Percentiles rank a stretch among this genome's conserved stretches.
These are phyloP conservation scores for Stylophora pistillata DNA, from an alignment of 64 coral and sea anemone species.

Conservation along the genomic window DNA sequence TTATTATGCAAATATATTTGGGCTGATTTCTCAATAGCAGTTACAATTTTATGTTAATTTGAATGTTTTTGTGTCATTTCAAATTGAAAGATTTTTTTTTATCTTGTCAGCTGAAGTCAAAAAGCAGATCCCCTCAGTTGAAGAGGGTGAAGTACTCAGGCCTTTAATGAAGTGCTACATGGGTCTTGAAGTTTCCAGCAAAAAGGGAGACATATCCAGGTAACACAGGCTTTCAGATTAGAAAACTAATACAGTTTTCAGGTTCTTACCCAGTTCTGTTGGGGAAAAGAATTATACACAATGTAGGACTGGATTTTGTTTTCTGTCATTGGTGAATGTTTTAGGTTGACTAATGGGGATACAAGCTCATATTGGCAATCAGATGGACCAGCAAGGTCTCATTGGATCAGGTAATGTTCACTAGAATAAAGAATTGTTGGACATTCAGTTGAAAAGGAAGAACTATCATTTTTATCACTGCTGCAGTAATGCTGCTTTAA, in stretches of 20 bases:
- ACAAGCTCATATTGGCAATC: conserved; percentile 97
- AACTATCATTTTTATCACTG: no score
- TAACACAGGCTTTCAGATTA: not conserved
- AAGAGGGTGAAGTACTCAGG: conserved; percentile 88
- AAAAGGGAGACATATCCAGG: conserved; percentile 89
- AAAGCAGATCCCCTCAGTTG: conserved; percentile 78
- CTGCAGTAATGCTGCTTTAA: no score
- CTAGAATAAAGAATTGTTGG: no score
- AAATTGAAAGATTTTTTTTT: not conserved
- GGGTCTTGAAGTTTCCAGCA: conserved; percentile 84
- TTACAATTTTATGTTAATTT: no score
- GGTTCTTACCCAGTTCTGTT: not conserved
- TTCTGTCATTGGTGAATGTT: not conserved
- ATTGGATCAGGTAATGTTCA: conserved; percentile 91
- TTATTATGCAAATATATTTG: no score
- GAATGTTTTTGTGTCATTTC: no score
- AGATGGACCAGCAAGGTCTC: conserved; percentile 96
- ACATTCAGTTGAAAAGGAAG: no score
- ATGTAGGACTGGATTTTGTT: no score
- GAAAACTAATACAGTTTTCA: no score
- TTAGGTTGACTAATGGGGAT: conserved; percentile 94
- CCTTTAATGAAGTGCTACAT: conserved; percentile 92
- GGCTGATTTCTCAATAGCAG: no score
- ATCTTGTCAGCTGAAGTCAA: conserved; percentile 70
- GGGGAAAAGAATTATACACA: not conserved